Base-by-base conservation (phyloP, 2,888 invertebrate genomes). In the Watsonalla binaria region DNA sequence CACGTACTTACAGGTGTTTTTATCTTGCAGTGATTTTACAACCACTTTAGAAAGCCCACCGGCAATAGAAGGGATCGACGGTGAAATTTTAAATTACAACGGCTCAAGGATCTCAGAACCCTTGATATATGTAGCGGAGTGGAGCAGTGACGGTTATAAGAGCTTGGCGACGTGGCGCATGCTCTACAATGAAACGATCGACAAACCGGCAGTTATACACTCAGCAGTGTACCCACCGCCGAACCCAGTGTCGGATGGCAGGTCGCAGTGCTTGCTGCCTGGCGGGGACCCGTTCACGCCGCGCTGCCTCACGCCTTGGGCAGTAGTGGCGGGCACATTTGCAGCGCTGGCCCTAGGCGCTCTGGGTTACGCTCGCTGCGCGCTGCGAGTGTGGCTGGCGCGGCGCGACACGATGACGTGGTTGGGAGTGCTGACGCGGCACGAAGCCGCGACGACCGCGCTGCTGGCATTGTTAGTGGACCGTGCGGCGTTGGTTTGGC, bases 161-260 rank as follows among this genome's bases (percentile, higher is more conserved):
- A 8, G 72, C 73, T 33, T 81, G 74, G 49, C 95, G 95, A 94
- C 6, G 85, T 86, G 4, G 82, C 86, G 11, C 83, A 82, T 51
- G 96, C 95, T 72, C 84, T 11, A 11, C 11, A 42, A 42, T 11
- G 42, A 11, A 92, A 5, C 83, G 95, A 11, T 42, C 24, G 42
- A 42, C 5, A 2, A 5, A 42, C 11, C 11, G 1, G 11, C 4
- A 11, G 11, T 5, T 11, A 24, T 24, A 24, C 1, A 24, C 11
- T 5, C 42, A 8, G 42, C 11, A 11, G 11, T 1, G 42, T 42
- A 42, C 42, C 42, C 93, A 34, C 80, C 89, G 47, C 59, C 50
- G 5, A 0, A 77, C 95, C 49, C 93, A 94, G 0, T 90, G 90
- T 42, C 47, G 11, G 42, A 42, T 11, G 42, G 42, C 9, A 11